Evolutionary conservation across 2,888 invertebrate genomes (phyloP).

Genomic region (Bruchidius siliquastri): DNA sequence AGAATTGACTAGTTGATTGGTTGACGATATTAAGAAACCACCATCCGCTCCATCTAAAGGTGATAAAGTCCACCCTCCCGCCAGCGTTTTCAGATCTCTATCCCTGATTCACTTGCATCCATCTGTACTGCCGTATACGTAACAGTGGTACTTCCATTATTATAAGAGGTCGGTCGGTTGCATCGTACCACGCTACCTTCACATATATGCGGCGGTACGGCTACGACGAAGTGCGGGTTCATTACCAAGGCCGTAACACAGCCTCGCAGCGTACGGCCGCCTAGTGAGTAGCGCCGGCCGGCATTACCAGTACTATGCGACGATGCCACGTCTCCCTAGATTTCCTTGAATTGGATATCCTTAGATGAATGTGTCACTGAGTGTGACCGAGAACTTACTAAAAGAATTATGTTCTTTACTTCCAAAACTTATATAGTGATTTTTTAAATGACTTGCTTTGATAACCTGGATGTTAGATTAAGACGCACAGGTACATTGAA

Average conservation of each 20-base stretch:
- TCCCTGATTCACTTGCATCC: neutral
- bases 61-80: neutral
- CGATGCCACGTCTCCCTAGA: neutral
- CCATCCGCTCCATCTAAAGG: too few species aligned
- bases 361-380: neutral
- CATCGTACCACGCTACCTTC: neutral
- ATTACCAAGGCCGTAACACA: neutral
- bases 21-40: too few species aligned
- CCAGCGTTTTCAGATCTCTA: neutral
- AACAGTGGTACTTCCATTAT: neutral
- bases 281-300: neutral
- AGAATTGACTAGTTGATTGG: too few species aligned
- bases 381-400: too few species aligned
- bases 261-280: neutral
- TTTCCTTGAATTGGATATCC: neutral
- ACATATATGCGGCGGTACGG: neutral
- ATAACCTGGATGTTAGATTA: too few species aligned
- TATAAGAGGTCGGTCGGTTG: neutral
- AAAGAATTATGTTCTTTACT: too few species aligned
- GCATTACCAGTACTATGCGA: neutral
- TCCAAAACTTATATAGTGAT: too few species aligned
- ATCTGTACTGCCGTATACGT: neutral
- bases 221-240: neutral
- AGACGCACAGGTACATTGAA: too few species aligned
- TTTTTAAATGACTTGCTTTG: too few species aligned